Base-by-base conservation (phyloP, 2,888 invertebrate genomes). In the Drosophila colorata region DNA sequence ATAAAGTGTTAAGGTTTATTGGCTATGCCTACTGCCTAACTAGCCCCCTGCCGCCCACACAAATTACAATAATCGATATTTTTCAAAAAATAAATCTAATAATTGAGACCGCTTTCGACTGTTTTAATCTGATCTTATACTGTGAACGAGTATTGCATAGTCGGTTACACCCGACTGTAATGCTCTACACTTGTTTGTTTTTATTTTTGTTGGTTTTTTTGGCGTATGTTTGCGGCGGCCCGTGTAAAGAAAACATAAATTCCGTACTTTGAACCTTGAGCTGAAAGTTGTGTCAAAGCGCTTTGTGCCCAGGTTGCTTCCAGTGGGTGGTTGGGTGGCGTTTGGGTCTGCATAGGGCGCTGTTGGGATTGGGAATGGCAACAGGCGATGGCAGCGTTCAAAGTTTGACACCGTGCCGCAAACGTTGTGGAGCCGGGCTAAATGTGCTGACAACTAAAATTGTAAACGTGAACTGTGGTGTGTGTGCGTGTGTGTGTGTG, bases 201-300 rank as follows among this genome's bases (percentile, higher is more conserved):
- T 28, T 28, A 28, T 38, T 48, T 35, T 13, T 7, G 49, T 46
- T 58, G 41, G 55, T 41, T 49, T 55, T 57, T 70, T 78, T 74
- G 71, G 69, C 69, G 63, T 74, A 55, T 68, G 74, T 70, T 71
- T 75, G 75, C 60, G 74, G 66, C 60, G 55, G 74, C 41, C 64
- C 74, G 74, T 78, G 69, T 55, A 76, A 80, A 72, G 78, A 80
- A 78, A 78, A 69, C 78, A 80, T 78, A 78, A 78, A 78, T 78
- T 78, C 78, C 78, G 78, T 80, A 78, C 78, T 78, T 78, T 78
- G 78, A 78, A 78, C 78, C 78, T 78, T 76, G 77, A 78, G 69
- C 67, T 80, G 63, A 76, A 78, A 80, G 77, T 80, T 78, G 78
- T 76, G 80, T 78, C 81, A 72, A 67, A 80, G 72, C 72, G 78